Percentiles rank a stretch among this genome's conserved stretches.
Conservation (phyloP, 2,888 invertebrate species). For the Rhogogaster chlorosoma region DNA sequence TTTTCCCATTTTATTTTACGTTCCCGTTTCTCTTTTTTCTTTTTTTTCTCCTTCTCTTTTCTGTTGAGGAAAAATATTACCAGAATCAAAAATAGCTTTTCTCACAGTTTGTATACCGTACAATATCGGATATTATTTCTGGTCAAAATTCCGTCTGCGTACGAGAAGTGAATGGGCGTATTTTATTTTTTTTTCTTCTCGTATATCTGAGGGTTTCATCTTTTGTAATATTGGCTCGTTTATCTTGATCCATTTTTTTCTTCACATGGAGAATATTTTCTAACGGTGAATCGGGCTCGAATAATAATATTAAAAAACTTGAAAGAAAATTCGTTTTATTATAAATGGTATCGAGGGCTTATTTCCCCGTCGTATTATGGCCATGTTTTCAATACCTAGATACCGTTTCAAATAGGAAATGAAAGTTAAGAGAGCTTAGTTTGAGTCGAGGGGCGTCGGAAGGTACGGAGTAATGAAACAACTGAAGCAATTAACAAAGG, state of each 20-base stretch:
- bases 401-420: neutral
- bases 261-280: neutral
- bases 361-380: neutral
- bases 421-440: neutral
- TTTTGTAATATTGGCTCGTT: neutral
- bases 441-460: neutral
- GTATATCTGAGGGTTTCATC: constrained; percentile 12
- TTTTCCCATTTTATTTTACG: neutral
- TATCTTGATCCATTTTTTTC: neutral
- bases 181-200: neutral
- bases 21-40: neutral
- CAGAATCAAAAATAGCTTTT: neutral
- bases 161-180: constrained; percentile 9
- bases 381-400: constrained; percentile 8
- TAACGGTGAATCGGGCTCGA: neutral
- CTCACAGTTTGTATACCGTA: neutral
- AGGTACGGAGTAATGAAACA: constrained; percentile 59
- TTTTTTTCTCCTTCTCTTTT: neutral
- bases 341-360: neutral
- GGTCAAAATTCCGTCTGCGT: constrained; percentile 24
- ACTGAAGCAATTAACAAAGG: constrained; percentile 69
- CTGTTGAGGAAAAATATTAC: neutral
- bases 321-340: neutral
- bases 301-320: neutral
- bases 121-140: neutral